A percentile compares a stretch with the other conserved stretches of the same genome.
phyloP scores from a whole-genome alignment of 2,888 invertebrate species.

The Aporophyla lueneburgensis region DNA sequence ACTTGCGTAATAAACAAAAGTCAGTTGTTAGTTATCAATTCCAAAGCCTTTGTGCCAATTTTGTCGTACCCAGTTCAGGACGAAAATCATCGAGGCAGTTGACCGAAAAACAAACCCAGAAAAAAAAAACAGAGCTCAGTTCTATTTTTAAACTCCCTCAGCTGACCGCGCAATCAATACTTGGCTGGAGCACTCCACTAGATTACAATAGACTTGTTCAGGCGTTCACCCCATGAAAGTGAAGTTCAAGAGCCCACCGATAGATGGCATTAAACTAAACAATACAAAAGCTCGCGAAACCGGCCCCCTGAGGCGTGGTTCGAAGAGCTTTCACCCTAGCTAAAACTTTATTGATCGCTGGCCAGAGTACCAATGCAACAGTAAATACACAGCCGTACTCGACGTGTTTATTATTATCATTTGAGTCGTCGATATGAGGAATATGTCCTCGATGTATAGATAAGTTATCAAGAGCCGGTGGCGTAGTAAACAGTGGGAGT shows the following conservation, averaged over 20 bases:
- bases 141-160: constrained; percentile 52
- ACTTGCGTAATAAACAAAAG: not conserved
- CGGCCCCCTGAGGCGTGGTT: constrained; percentile 82
- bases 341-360: constrained; percentile 83
- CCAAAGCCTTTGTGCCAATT: not conserved
- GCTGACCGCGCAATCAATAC: constrained; percentile 53
- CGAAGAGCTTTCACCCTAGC: constrained; percentile 83
- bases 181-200: constrained; percentile 29
- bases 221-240: constrained; percentile 59
- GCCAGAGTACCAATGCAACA: constrained; percentile 69
- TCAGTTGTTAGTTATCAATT: not conserved
- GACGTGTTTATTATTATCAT: constrained; percentile 71
- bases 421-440: constrained; percentile 55
- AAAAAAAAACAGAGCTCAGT: constrained; percentile 17
- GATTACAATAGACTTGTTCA: constrained; percentile 41
- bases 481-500: constrained; percentile 73
- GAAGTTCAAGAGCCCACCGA: constrained; percentile 59
- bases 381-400: constrained; percentile 80
- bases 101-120: not conserved
- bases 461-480: constrained; percentile 74
- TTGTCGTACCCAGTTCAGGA: too few relatives aligned
- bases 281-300: constrained; percentile 74
- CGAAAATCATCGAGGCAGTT: not conserved
- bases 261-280: constrained; percentile 79
- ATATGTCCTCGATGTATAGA: constrained; percentile 75